Percentiles rank a stretch among this genome's conserved stretches.
phyloP scores from a whole-genome alignment of 1,140 invertebrate species.

The Neodiprion pinetum region DNA sequence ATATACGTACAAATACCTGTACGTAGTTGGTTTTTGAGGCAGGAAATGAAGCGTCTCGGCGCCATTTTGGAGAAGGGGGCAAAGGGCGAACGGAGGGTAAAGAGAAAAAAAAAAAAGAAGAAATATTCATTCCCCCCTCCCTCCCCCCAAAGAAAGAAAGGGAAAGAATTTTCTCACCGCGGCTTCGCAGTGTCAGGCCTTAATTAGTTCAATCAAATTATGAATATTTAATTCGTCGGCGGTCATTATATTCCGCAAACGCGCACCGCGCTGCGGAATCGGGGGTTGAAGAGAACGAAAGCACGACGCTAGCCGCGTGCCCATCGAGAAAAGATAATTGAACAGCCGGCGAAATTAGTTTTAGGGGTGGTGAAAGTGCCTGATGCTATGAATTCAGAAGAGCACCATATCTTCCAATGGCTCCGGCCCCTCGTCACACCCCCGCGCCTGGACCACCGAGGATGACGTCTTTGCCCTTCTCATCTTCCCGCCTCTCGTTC shows the following conservation, averaged over 20 bases:
- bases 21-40: background rate
- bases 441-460: no score
- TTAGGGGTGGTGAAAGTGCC: background rate
- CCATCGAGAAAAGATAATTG: conserved; percentile 17
- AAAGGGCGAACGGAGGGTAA: background rate
- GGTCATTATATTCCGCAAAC: conserved; percentile 15
- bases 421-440: no score
- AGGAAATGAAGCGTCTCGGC: background rate
- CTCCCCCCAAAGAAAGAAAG: conserved; percentile 11
- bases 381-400: conserved; percentile 13
- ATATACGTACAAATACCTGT: no score
- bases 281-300: no score
- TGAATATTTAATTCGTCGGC: conserved; percentile 31
- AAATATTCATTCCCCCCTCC: background rate
- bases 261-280: background rate
- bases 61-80: background rate
- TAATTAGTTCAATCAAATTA: conserved; percentile 33
- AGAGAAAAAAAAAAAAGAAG: background rate
- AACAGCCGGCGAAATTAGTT: conserved; percentile 13
- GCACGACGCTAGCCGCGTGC: background rate
- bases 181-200: conserved; percentile 13
- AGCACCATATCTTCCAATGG: no score
- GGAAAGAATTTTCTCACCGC: no score
- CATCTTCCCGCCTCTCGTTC: no score
- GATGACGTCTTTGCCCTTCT: no score